These are phyloP conservation scores for Esox lucius DNA, from an alignment of 2,797 vertebrate genomes.

Conservation along the genomic window DNA sequence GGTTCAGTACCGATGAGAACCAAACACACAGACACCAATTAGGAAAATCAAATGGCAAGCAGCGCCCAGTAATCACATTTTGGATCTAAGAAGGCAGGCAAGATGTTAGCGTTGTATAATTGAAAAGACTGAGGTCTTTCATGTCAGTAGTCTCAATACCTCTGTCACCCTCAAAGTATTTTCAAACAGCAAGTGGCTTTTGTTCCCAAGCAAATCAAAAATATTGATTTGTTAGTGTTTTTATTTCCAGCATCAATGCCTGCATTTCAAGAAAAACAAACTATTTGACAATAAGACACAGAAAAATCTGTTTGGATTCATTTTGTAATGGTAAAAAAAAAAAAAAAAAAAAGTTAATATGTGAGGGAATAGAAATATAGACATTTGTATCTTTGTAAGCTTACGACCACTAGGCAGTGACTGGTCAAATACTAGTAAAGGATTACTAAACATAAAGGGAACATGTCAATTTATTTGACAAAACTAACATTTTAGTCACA, in stretches of 20 bases:
- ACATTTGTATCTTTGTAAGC: background rate
- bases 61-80: background rate
- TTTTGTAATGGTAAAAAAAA: background rate
- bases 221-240: background rate
- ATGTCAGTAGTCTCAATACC: background rate
- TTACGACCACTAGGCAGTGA: background rate
- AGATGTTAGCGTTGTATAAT: background rate
- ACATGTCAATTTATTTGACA: background rate
- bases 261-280: background rate
- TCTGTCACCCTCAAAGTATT: background rate
- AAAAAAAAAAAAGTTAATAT: background rate
- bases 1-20: background rate
- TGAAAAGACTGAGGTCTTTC: background rate
- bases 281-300: background rate
- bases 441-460: background rate
- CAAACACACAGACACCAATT: background rate
- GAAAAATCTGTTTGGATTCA: background rate
- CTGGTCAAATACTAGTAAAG: background rate
- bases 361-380: background rate
- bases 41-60: background rate
- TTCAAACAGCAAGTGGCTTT: background rate
- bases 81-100: background rate
- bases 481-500: background rate
- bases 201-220: background rate
- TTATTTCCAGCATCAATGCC: background rate